These are phyloP conservation scores for Takifugu ocellatus DNA, from an alignment of 2,797 vertebrate genomes.

Conservation along the genomic window DNA sequence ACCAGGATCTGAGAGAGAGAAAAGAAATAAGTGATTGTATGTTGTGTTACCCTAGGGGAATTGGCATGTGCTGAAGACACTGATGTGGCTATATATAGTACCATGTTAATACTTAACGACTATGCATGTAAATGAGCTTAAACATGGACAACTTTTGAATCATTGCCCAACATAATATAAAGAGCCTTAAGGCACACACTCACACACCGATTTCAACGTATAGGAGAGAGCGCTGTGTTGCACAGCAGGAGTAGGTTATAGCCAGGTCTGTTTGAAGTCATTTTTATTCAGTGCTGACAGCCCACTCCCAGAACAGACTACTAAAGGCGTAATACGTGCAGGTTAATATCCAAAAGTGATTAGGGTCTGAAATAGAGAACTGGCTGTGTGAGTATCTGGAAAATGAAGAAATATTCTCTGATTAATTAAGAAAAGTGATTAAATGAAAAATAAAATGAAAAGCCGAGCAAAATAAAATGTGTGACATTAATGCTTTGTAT, in stretches of 20 bases:
- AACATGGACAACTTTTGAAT: not conserved
- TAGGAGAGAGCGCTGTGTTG: slow-evolving; percentile 19
- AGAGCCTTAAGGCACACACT: not conserved
- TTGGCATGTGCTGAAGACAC: too few relatives aligned
- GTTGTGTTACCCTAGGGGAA: not conserved
- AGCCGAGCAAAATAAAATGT: not conserved
- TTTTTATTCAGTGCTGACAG: slow-evolving; percentile 30
- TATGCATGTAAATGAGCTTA: not conserved
- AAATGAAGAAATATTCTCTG: slow-evolving; percentile 10
- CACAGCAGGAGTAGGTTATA: slow-evolving; percentile 21
- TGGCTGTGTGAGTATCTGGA: slow-evolving; percentile 9
- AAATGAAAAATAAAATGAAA: slow-evolving; percentile 2
- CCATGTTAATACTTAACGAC: too few relatives aligned
- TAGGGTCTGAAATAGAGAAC: slow-evolving; percentile 34
- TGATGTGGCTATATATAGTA: too few relatives aligned
- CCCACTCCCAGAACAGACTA: slow-evolving; percentile 13
- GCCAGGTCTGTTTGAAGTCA: slow-evolving; percentile 31
- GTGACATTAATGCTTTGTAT: slow-evolving; percentile 20
- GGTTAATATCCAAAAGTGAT: slow-evolving; percentile 54
- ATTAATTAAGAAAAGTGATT: slow-evolving; percentile 17
- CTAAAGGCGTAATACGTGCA: slow-evolving; percentile 41
- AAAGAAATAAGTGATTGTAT: not conserved
- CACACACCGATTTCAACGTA: slow-evolving; percentile 6
- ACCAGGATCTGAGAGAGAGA: slow-evolving; percentile 83
- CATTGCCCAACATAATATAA: too few relatives aligned